Conservation (phyloP, 2,797 vertebrate species). For the Myoxocephalus aenaeus region DNA sequence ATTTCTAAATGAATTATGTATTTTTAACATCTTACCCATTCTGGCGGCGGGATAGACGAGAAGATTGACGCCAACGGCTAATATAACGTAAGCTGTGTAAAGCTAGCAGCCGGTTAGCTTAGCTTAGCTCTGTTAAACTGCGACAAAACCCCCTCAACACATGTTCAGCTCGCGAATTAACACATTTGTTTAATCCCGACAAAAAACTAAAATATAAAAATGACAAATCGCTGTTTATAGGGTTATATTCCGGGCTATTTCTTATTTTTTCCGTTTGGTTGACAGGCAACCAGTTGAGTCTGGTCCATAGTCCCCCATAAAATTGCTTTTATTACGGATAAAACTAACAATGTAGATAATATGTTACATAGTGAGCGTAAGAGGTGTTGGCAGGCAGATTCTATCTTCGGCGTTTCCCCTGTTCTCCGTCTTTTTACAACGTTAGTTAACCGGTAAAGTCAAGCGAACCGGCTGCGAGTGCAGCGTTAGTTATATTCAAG, state of each 20-base stretch:
- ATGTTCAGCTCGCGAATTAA: background rate
- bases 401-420: background rate
- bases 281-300: background rate
- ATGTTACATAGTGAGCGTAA: too few relatives aligned
- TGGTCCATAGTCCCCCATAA: background rate
- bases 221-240: fast-evolving
- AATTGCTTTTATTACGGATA: background rate
- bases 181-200: background rate
- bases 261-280: too few relatives aligned
- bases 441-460: background rate
- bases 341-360: background rate
- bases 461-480: background rate
- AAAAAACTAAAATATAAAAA: background rate
- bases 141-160: background rate
- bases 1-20: background rate
- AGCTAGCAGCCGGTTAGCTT: background rate
- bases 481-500: background rate
- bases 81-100: background rate
- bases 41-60: background rate
- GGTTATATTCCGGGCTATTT: too few relatives aligned
- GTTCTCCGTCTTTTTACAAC: background rate
- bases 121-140: background rate
- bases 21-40: background rate
- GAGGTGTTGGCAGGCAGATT: too few relatives aligned
- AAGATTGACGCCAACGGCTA: background rate